Percentiles rank a stretch among this genome's conserved stretches.
These are phyloP conservation scores for Steatornis caripensis DNA, from an alignment of 2,113 vertebrate genomes.

Conservation along the genomic window DNA sequence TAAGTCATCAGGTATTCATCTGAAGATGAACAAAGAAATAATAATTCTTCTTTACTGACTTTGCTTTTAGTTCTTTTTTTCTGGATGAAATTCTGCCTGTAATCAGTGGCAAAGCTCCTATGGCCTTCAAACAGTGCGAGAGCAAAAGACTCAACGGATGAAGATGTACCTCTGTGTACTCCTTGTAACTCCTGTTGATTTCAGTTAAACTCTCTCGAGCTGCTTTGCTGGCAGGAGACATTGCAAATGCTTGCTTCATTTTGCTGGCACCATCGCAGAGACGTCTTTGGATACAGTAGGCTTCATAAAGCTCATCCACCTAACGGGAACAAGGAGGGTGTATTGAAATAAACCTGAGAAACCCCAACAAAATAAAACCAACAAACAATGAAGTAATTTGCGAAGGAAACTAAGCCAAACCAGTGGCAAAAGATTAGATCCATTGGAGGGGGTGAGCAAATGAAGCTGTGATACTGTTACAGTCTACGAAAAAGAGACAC, in stretches of 20 bases:
- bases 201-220: slow-evolving; percentile 92
- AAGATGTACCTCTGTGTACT: slow-evolving; percentile 89
- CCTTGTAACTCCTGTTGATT: slow-evolving; percentile 90
- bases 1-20: background rate
- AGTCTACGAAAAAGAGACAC: background rate
- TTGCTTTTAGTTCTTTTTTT: background rate
- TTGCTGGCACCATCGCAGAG: slow-evolving; percentile 93
- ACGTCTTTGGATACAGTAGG: slow-evolving; percentile 93
- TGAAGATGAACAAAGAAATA: background rate
- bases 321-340: slow-evolving; percentile 33
- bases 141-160: background rate
- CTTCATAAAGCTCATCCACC: slow-evolving; percentile 97
- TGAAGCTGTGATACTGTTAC: background rate
- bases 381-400: background rate
- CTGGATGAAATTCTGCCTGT: background rate
- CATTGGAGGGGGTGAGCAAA: background rate
- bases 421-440: background rate
- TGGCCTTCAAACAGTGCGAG: background rate
- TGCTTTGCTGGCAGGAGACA: slow-evolving; percentile 91
- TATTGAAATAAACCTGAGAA: background rate
- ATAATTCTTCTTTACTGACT: background rate
- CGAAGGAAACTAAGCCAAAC: background rate
- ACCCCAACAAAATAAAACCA: background rate
- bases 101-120: background rate
- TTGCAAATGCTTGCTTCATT: slow-evolving; percentile 95